Evolutionary conservation across 37 sponge, comb jelly and placozoan genomes (phyloP), one percentile per base, ranked within the genome.

Genomic region (Agelas oroides): DNA sequence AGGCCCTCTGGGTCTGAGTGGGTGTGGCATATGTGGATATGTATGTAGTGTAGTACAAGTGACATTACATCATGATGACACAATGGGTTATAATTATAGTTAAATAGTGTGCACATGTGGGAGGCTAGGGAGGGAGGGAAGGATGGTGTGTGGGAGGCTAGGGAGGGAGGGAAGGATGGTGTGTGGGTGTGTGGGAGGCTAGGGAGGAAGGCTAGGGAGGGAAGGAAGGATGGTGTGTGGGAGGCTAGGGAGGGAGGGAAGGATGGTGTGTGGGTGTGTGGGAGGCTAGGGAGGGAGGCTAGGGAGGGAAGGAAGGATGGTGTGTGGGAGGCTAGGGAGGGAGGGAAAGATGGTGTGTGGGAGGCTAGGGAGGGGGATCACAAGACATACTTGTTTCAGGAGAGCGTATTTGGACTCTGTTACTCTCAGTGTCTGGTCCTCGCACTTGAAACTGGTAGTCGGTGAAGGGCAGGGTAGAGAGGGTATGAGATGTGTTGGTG

Each of bases 1-100:
- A 92, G 72, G 31, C 85, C 85, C n/a, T 83, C 86, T 34, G 93
- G 93, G 24, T 65, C 77, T 18, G 34, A 12, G 46, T 18, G n/a
- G 39, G 38, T 41, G 20, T 62, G n/a, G 28, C 27, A 62, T 27
- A n/a, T n/a, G n/a, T n/a, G n/a, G n/a, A n/a, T n/a, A n/a, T n/a
- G n/a, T n/a, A n/a, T n/a, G n/a, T n/a, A n/a, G n/a, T n/a, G n/a
- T n/a, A n/a, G n/a, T n/a, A n/a, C n/a, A n/a, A n/a, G n/a, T 62
- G 28, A 28, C 11, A 62, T 28, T 62, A 62, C 27, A 27, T 62
- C 24, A 28, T 62, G 11, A 27, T 62, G 2, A 62, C 11, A 11
- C 5, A 5, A 28, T 62, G 64, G n/a, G 24, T 62, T 5, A 24
- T 62, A 62, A 3, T 62, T 5, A 62, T 62, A n/a, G n/a, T n/a